phyloP scores from a whole-genome alignment of 2,797 vertebrate genomes.

The Pangasius krempfi region DNA sequence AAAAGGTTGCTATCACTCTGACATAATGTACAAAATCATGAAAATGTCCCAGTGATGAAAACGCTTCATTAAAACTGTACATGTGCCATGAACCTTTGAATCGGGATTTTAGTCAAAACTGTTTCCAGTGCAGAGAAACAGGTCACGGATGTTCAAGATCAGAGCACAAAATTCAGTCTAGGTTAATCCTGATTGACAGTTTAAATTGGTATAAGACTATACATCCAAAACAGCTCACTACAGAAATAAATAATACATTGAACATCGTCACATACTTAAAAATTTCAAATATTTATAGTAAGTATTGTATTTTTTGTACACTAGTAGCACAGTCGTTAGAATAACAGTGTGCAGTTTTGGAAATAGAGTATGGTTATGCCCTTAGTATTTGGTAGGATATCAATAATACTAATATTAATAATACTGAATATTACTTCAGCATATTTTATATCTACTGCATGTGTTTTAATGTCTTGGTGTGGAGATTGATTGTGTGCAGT shows the following conservation, averaged over 20 bases:
- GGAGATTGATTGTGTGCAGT: neutral
- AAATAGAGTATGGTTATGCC: neutral
- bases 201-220: neutral
- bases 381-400: neutral
- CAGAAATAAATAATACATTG: neutral
- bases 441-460: neutral
- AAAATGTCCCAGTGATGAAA: neutral
- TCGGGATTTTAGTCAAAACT: neutral
- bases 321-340: neutral
- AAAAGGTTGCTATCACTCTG: neutral
- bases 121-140: neutral
- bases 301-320: neutral
- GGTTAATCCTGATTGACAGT: neutral
- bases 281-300: neutral
- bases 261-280: neutral
- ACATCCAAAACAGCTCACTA: neutral
- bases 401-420: neutral
- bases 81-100: neutral
- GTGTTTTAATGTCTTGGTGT: neutral
- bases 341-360: neutral
- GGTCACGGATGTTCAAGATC: neutral
- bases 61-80: neutral
- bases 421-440: neutral
- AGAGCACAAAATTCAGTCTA: neutral
- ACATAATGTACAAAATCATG: neutral